Conservation (phyloP, 35 echinoderm and acorn worm species). For the Anneissia japonica region DNA sequence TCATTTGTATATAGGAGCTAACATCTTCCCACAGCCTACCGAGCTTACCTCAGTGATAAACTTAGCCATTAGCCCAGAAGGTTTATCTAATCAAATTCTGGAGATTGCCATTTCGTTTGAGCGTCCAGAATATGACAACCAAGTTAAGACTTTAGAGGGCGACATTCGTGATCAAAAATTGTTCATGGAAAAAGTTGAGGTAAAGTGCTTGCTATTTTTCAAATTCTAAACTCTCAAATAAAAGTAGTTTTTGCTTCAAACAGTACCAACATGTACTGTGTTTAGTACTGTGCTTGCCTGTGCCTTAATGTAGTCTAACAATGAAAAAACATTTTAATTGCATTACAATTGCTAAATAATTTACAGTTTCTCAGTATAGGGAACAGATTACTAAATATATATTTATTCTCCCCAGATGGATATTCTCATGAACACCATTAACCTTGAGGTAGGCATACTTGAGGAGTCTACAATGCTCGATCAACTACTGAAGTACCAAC, state of each 20-base stretch:
- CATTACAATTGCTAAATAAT: background rate
- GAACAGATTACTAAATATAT: background rate
- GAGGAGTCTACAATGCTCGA: constrained; percentile 59
- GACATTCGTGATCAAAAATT: constrained; percentile 76
- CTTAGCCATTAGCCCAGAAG: constrained; percentile 58
- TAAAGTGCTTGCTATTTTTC: too few species aligned
- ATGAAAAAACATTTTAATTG: too few species aligned
- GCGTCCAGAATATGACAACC: constrained; percentile 76
- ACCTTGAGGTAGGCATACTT: constrained; percentile 54
- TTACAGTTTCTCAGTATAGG: background rate
- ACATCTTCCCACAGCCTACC: constrained; percentile 46
- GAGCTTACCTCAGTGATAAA: constrained; percentile 60
- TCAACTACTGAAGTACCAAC: constrained; percentile 38
- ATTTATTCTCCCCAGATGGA: constrained; percentile 35
- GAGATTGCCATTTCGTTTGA: constrained; percentile 47
- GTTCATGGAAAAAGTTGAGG: constrained; percentile 55
- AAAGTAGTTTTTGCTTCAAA: too few species aligned
- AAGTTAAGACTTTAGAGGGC: constrained; percentile 56
- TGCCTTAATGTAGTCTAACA: too few species aligned
- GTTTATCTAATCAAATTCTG: constrained; percentile 51
- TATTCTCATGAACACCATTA: constrained; percentile 48
- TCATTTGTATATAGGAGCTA: constrained; percentile 38
- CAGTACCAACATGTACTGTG: too few species aligned
- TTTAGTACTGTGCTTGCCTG: too few species aligned
- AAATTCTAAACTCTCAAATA: too few species aligned